Evolutionary conservation across 1,140 invertebrate species (phyloP), one percentile per base, ranked within the genome.

Genomic region (Papilio dardanus): DNA sequence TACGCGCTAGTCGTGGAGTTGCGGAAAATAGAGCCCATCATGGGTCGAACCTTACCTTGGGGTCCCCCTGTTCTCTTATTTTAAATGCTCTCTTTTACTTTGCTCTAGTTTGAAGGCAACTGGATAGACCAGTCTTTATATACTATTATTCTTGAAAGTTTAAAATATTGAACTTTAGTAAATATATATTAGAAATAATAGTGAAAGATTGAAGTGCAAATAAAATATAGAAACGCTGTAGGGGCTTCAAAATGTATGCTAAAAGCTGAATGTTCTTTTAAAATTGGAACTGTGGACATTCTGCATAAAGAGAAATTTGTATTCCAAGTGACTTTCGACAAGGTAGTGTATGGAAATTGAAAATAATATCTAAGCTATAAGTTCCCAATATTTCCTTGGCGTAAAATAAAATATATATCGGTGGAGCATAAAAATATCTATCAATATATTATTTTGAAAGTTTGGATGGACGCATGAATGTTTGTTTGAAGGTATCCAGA

Each of bases 221-320:
- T 33, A 19, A 68, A 68, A 68, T 5, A 14, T 12, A 68, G 33
- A 37, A 10, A 24, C 2, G 33, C 33, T 21, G 65, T n/a, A 50
- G 46, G 21, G 24, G 10, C 10, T 68, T 6, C 6, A 37, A 68
- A 68, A 37, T 68, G 24, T 68, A 68, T 68, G 66, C 66, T 35
- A 33, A 68, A n/a, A 68, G 35, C 19, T 37, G 66, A 68, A 68
- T 68, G 66, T 68, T 40, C 66, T 35, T 68, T 68, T 24, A 68
- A 68, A 68, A 68, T 68, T 68, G 66, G 35, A 68, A 68, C 66
- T 68, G 66, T 24, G 66, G 66, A 68, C 66, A 68, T 68, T 68
- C 5, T 19, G 33, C 37, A 68, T 40, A 68, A 6, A 35, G 66
- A 12, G 14, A 67, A 21, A 40, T 68, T 68, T 68, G 31, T 68